Evolutionary conservation across 2,888 invertebrate genomes (phyloP), one percentile per base, ranked within the genome.

Genomic region (Drosophila hamatofila): DNA sequence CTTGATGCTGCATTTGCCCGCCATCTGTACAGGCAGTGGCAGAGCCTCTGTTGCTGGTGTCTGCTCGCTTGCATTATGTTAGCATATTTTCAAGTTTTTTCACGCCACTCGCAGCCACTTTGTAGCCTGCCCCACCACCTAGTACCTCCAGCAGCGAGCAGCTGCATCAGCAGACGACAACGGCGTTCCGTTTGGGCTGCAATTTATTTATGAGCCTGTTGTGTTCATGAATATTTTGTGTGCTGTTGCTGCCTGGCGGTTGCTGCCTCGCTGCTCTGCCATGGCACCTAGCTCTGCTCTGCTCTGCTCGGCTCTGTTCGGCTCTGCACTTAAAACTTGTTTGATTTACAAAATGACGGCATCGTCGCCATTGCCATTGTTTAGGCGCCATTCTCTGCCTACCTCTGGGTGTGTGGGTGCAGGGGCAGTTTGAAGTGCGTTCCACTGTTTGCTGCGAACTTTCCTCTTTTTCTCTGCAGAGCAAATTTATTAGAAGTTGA

Each of bases 171-270:
- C 75, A 73, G 67, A 64, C 77, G 66, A 70, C 77, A 58, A 64
- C 77, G 61, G 35, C 55, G 52, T 60, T 71, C 57, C 70, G 75
- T 70, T 78, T 78, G 79, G 81, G 74, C 68, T 83, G 70, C 73
- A 83, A 80, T 80, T 83, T 85, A 85, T 85, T 83, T 85, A 85
- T 83, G 80, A 85, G 83, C 75, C 80, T 80, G 83, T 80, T 83
- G 80, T 85, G 83, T 84, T 85, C 85, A 82, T 83, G 83, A 82
- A 83, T 85, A 85, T 83, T 83, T 85, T 75, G 83, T 79, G 48
- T 44, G 65, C 52, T 46, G 62, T 18, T 52, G 41, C 23, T 56
- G 57, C 56, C 35, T 55, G 55, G 55, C 55, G 27, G 55, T 30
- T 61, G 62, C 18, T 51, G 69, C 58, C 27, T 44, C 69, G 55